Conservation (phyloP, 2,888 invertebrate species). For the Strigamia crassipes region DNA sequence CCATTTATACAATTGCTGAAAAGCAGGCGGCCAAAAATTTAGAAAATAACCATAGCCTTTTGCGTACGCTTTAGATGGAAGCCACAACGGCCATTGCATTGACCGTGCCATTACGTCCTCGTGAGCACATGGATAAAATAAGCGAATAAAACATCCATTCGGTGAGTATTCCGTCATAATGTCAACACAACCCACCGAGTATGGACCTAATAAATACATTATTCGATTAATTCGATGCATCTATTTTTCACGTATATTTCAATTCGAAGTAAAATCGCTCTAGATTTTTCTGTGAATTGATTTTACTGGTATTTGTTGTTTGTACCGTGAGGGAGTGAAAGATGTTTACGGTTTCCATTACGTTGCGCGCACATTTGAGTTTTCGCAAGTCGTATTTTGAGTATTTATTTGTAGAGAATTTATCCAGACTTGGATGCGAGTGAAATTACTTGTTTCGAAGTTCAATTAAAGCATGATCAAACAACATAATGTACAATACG, state of each 20-base stretch:
- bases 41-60: constrained; percentile 62
- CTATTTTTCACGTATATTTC: neutral
- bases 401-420: neutral
- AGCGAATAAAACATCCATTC: constrained; percentile 64
- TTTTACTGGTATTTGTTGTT: too few relatives aligned
- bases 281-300: too few relatives aligned
- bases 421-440: neutral
- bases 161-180: constrained; percentile 64
- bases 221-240: neutral
- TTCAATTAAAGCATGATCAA: neutral
- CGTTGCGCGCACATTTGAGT: neutral
- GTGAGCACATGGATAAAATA: constrained; percentile 66
- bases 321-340: neutral
- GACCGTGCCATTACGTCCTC: constrained; percentile 59
- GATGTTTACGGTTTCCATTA: neutral
- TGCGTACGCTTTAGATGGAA: constrained; percentile 64
- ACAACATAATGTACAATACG: too few relatives aligned
- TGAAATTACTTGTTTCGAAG: neutral
- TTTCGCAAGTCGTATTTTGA: neutral
- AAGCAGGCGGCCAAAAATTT: constrained; percentile 54
- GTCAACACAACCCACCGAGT: constrained; percentile 57
- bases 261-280: neutral
- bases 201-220: constrained; percentile 44
- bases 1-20: constrained; percentile 60
- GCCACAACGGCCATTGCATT: constrained; percentile 65